phyloP scores from a whole-genome alignment of 2,797 vertebrate species.

The Enteromius mattozi region DNA sequence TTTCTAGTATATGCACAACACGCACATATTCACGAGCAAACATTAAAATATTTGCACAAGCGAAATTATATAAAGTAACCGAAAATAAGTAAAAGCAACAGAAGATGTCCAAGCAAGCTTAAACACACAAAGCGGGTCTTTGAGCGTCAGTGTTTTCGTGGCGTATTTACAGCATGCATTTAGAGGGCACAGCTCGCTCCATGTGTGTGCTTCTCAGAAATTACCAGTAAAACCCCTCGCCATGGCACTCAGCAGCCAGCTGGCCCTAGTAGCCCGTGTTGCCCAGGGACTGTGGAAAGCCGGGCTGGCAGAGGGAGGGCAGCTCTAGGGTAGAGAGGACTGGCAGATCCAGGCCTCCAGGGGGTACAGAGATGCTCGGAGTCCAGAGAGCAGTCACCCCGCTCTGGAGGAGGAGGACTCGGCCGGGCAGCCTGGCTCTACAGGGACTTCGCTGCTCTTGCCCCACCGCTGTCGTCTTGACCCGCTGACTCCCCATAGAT shows the following conservation, averaged over 20 bases:
- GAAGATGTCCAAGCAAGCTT: constrained; percentile 1
- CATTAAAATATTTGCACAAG: constrained; percentile 51
- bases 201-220: constrained; percentile 53
- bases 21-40: constrained; percentile 48
- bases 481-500: constrained; percentile 63
- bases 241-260: constrained; percentile 59
- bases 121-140: constrained; percentile 40
- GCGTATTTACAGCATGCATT: constrained; percentile 35
- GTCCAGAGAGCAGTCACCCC: constrained; percentile 57
- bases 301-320: constrained; percentile 60
- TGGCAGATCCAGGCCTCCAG: constrained; percentile 62
- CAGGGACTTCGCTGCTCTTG: constrained; percentile 57
- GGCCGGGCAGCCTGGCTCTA: constrained; percentile 48
- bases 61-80: constrained; percentile 45
- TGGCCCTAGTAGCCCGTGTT: constrained; percentile 57
- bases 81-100: constrained; percentile 41
- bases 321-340: constrained; percentile 62
- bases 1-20: constrained; percentile 51
- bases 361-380: constrained; percentile 50
- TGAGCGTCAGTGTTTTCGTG: constrained; percentile 44
- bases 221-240: constrained; percentile 59
- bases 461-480: constrained; percentile 63
- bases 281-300: constrained; percentile 58
- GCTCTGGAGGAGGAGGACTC: constrained; percentile 44
- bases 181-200: constrained; percentile 21